Conservation (phyloP, 2,113 vertebrate genomes). For the Petrocephalus zakoni region DNA sequence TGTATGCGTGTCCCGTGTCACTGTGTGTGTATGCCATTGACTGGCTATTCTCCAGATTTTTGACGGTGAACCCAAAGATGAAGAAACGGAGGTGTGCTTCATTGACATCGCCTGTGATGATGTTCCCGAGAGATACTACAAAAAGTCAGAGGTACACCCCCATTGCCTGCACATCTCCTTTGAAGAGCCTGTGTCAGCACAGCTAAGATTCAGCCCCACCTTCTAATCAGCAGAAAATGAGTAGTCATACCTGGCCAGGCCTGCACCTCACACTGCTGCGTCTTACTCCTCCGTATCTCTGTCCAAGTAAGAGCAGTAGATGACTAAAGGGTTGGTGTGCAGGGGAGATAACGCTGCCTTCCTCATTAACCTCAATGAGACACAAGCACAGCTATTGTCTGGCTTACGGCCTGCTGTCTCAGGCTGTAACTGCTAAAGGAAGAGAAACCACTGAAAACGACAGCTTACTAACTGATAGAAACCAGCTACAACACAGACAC, state of each 20-base stretch:
- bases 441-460: background rate
- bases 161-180: background rate
- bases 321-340: background rate
- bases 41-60: conserved; percentile 73
- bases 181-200: background rate
- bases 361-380: background rate
- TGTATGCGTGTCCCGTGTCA: background rate
- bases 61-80: conserved; percentile 80
- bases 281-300: background rate
- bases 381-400: background rate
- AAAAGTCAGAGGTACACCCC: conserved; percentile 82
- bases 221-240: background rate
- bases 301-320: background rate
- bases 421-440: background rate
- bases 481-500: too few species aligned
- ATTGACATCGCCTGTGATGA: conserved; percentile 95
- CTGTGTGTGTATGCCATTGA: background rate
- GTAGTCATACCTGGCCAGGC: background rate
- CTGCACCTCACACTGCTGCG: background rate
- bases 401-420: background rate
- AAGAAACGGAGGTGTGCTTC: conserved; percentile 91
- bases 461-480: background rate
- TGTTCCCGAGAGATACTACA: conserved; percentile 95
- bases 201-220: background rate
- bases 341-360: background rate